Conservation (phyloP, 2,888 invertebrate genomes). For the Lacanobia oleracea region DNA sequence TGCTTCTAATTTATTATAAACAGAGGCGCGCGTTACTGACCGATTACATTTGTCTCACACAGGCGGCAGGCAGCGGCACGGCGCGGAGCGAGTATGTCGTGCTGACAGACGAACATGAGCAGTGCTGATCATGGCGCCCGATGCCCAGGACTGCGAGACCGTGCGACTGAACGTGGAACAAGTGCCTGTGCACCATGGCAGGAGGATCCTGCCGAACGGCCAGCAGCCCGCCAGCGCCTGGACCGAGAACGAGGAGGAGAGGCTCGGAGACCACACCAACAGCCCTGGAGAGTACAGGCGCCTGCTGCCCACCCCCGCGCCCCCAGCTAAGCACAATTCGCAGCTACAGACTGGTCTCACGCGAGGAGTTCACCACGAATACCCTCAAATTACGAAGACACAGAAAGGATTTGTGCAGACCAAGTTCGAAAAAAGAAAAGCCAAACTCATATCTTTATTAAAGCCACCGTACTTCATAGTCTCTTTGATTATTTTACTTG, state of each 20-base stretch:
- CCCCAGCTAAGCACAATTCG: constrained; percentile 66
- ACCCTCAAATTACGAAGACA: constrained; percentile 65
- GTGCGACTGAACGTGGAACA: constrained; percentile 72
- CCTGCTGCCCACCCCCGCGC: constrained; percentile 72
- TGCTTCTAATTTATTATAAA: constrained; percentile 64
- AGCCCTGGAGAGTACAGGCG: constrained; percentile 81
- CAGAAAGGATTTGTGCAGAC: constrained; percentile 71
- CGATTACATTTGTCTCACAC: constrained; percentile 46
- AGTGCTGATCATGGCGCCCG: constrained; percentile 74
- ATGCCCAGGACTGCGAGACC: constrained; percentile 78
- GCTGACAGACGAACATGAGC: constrained; percentile 46
- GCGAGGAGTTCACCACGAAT: constrained; percentile 75
- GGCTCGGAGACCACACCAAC: constrained; percentile 55
- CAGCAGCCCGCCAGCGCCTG: constrained; percentile 78
- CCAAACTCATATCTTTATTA: constrained; percentile 78
- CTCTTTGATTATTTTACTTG: constrained; percentile 82
- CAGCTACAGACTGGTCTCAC: constrained; percentile 81
- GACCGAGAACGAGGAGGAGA: constrained; percentile 78
- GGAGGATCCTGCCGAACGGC: constrained; percentile 75
- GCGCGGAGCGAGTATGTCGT: constrained; percentile 31
- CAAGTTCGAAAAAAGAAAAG: constrained; percentile 80
- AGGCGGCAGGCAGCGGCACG: constrained; percentile 43
- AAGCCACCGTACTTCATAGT: constrained; percentile 85
- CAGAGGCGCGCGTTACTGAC: constrained; percentile 38
- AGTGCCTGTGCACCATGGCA: constrained; percentile 71